Conservation (phyloP, 2,888 invertebrate species). For the Parochlus steinenii region DNA sequence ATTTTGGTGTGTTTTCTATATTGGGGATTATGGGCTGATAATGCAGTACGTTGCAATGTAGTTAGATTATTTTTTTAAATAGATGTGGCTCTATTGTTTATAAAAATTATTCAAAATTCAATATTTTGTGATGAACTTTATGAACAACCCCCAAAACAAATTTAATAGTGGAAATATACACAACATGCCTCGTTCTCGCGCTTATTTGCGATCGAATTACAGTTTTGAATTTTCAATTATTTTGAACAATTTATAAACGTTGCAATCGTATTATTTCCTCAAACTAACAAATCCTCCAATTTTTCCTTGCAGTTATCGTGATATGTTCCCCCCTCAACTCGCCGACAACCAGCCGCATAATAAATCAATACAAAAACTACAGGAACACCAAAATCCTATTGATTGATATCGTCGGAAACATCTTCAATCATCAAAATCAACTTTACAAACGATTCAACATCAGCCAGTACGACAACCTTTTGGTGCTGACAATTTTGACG, state of each 20-base stretch:
- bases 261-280: neutral
- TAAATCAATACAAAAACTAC: conserved; percentile 12
- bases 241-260: neutral
- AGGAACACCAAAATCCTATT: conserved; percentile 25
- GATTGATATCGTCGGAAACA: conserved; percentile 28
- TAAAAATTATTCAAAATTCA: too few species aligned
- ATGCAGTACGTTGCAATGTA: too few species aligned
- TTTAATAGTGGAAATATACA: neutral
- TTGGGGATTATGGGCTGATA: too few species aligned
- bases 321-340: conserved; percentile 13
- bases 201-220: neutral
- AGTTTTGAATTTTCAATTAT: neutral
- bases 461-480: conserved; percentile 21
- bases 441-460: conserved; percentile 25
- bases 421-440: conserved; percentile 26
- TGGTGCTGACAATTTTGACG: conserved; percentile 29
- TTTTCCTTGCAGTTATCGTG: conserved; percentile 7
- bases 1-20: too few species aligned
- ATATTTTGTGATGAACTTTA: too few species aligned
- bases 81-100: too few species aligned
- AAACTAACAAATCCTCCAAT: neutral
- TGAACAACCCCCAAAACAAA: too few species aligned
- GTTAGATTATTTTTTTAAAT: too few species aligned
- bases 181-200: too few species aligned
- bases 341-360: conserved; percentile 11